Evolutionary conservation across 2,888 invertebrate species (phyloP).

Genomic region (Clanis bilineata): DNA sequence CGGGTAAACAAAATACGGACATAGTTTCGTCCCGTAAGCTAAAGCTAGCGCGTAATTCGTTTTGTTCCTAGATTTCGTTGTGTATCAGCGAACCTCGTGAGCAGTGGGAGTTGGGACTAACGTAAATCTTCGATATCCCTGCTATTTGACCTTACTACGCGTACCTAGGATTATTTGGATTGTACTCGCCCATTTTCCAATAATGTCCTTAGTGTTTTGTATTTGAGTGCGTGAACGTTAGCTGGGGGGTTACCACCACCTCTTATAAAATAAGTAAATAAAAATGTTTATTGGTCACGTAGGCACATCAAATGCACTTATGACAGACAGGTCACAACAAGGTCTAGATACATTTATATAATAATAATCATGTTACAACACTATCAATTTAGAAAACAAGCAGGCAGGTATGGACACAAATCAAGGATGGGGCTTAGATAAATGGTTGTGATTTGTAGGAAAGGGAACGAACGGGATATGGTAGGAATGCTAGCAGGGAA

Average conservation of each 20-base stretch:
- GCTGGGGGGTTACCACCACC: neutral
- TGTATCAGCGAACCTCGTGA: neutral
- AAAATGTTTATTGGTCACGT: too few species aligned
- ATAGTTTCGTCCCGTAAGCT: neutral
- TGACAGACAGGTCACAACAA: too few species aligned
- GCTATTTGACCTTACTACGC: neutral
- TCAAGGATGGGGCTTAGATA: too few species aligned
- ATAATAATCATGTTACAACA: too few species aligned
- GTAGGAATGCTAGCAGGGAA: too few species aligned
- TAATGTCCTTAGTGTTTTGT: neutral
- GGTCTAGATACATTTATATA: too few species aligned
- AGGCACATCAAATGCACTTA: too few species aligned
- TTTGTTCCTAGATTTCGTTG: neutral
- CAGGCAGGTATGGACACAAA: too few species aligned
- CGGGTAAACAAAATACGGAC: neutral
- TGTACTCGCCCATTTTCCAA: neutral
- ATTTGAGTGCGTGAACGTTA: neutral
- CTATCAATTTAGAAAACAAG: too few species aligned
- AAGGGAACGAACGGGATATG: too few species aligned
- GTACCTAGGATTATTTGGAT: slow-evolving; percentile 5
- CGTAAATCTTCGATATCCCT: slow-evolving; percentile 4
- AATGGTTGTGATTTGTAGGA: too few species aligned
- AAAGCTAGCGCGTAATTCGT: neutral
- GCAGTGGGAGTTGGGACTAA: neutral
- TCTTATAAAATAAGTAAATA: neutral